Percentiles rank a stretch among this genome's conserved stretches.
phyloP scores from a whole-genome alignment of 2,888 invertebrate genomes.

The Tenthredo scrophulariae region DNA sequence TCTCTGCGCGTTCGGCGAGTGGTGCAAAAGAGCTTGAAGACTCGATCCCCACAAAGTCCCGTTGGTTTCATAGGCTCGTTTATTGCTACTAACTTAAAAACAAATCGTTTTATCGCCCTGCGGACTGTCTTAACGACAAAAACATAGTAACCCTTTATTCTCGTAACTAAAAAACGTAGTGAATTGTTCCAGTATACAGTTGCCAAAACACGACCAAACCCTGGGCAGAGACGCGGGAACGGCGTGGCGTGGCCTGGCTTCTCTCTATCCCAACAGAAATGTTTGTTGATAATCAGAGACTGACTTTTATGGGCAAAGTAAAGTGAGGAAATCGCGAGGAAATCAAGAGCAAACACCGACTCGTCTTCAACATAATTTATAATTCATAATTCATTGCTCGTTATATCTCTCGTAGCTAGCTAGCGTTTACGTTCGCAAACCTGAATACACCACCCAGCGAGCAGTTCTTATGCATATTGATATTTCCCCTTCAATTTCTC shows the following conservation, averaged over 20 bases:
- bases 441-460: conserved; percentile 37
- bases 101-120: background rate
- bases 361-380: conserved; percentile 59
- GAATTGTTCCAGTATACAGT: background rate
- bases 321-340: conserved; percentile 52
- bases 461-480: conserved; percentile 61
- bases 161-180: background rate
- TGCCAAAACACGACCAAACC: background rate
- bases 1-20: background rate
- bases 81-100: background rate
- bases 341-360: conserved; percentile 55
- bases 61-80: background rate
- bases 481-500: conserved; percentile 55
- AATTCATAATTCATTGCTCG: conserved; percentile 66
- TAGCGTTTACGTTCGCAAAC: conserved; percentile 50
- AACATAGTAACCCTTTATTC: conserved; percentile 5
- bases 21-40: background rate
- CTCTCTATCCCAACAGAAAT: background rate
- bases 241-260: background rate
- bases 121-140: background rate
- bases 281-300: conserved; percentile 43
- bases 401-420: conserved; percentile 57
- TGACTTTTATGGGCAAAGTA: background rate
- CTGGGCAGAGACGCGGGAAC: background rate
- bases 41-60: background rate